Evolutionary conservation across 2,888 invertebrate genomes (phyloP).

Genomic region (Luperina testacea): DNA sequence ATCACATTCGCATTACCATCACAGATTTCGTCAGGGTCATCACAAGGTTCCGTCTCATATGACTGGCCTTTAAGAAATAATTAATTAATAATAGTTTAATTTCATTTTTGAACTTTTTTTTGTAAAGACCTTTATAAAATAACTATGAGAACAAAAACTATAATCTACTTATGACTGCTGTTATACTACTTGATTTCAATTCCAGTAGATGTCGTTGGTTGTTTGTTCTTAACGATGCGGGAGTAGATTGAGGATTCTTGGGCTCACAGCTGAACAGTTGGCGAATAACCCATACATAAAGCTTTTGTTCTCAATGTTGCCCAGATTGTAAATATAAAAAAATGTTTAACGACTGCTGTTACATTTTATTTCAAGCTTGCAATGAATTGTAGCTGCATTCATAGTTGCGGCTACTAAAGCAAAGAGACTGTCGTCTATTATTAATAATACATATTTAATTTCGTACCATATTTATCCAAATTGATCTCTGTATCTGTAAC

Average conservation of each 20-base stretch:
- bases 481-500: slow-evolving; percentile 25
- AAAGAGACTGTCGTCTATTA: neutral
- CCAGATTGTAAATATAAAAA: too few relatives aligned
- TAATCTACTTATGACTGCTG: neutral
- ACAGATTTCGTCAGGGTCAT: neutral
- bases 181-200: neutral
- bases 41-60: neutral
- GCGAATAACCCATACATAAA: neutral
- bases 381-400: neutral
- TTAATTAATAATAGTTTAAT: neutral
- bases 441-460: neutral
- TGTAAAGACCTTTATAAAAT: too few relatives aligned
- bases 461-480: slow-evolving; percentile 23
- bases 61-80: neutral
- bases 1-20: neutral
- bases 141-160: neutral
- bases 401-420: neutral
- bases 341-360: too few relatives aligned
- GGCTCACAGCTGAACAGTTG: neutral
- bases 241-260: neutral
- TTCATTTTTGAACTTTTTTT: neutral
- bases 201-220: neutral
- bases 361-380: neutral
- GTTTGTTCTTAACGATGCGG: neutral
- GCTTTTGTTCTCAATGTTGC: too few relatives aligned